Evolutionary conservation across 2,888 invertebrate species (phyloP), one percentile per base, ranked within the genome.

Genomic region (Melipona bicolor): DNA sequence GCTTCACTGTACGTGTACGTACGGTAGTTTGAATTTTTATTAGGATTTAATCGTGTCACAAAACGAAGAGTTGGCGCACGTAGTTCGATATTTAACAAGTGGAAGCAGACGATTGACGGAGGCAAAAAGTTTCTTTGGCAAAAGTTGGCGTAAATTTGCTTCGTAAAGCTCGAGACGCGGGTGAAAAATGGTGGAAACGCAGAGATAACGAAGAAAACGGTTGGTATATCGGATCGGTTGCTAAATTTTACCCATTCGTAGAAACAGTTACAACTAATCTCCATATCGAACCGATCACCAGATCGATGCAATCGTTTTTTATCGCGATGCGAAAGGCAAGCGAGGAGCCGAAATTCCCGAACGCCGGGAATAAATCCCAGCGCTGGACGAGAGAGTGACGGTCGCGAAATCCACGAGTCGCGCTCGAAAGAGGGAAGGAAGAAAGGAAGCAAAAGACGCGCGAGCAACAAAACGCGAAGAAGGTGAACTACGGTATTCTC

Each of bases 391-490:
- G 56, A n/a, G 36, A 67, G 67, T 32, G 32, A 68, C 49, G 56
- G 43, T 49, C 21, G 72, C 19, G 56, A 27, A 64, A 59, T 59
- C n/a, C 61, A 54, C 32, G 9, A 43, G 9, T 9, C 65, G 68
- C 72, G 32, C 32, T 64, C 17, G 64, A 77, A 75, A 52, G 81
- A 72, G 64, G 81, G 36, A 81, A 68, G 75, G 72, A 73, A 73
- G 73, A 56, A 72, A 70, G 61, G 50, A 54, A 36, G 67, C 21
- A 71, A 67, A 54, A 36, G 71, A 64, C 68, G 43, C 68, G 61
- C 50, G 85, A 83, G 71, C 65, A 74, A 85, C 74, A 74, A 79
- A 83, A 82, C 77, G 69, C 79, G 82, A 76, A 73, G 85, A 71
- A 77, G 79, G 81, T 61, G 83, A 80, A 77, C 75, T 74, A 59